Conservation (phyloP, 2,797 vertebrate genomes). For the Neosilurus hyrtlii region DNA sequence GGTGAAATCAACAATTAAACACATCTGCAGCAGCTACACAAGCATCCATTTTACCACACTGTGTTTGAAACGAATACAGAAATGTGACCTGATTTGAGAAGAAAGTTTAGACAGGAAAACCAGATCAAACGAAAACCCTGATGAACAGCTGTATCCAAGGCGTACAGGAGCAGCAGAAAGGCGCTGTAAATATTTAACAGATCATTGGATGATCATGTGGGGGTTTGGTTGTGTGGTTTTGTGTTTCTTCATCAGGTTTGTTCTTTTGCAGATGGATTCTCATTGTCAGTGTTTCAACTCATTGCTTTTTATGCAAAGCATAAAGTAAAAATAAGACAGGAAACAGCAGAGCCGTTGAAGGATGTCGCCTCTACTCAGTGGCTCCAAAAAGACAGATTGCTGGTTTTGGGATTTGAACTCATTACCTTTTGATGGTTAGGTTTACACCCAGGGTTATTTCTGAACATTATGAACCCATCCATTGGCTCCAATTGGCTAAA, state of each 20-base stretch:
- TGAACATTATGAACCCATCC: neutral
- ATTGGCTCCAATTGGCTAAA: neutral
- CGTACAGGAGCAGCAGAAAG: conserved; percentile 1
- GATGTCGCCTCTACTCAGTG: neutral
- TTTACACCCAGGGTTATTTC: neutral
- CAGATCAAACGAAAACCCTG: neutral
- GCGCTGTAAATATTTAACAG: neutral
- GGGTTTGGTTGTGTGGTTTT: neutral
- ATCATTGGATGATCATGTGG: neutral
- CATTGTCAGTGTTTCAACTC: neutral
- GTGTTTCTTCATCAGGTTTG: neutral
- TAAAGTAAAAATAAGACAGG: neutral
- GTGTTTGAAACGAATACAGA: neutral
- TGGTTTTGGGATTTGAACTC: neutral
- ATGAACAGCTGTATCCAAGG: neutral
- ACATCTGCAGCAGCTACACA: no score
- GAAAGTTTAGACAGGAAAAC: neutral
- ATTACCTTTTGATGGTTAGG: no score
- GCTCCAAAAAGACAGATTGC: neutral
- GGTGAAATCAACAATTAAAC: neutral
- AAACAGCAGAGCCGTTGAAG: neutral
- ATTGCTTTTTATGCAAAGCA: neutral
- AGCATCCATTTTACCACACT: neutral
- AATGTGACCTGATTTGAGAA: neutral
- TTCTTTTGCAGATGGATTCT: neutral